Conservation (phyloP, 2,888 invertebrate species). For the Campoplex capitator region DNA sequence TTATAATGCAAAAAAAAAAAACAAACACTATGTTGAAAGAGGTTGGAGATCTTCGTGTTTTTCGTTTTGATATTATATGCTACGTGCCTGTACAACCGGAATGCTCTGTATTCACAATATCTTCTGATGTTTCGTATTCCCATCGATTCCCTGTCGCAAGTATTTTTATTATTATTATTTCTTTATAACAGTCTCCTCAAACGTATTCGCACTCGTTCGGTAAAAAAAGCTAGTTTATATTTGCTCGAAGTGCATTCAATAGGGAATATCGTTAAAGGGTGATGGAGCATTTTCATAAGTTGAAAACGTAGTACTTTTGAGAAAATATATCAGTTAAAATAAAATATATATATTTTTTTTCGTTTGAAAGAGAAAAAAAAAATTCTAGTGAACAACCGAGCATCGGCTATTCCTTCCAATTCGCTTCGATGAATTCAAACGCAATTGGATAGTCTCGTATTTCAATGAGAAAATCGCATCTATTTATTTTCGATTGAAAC, state of each 20-base stretch:
- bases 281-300: background rate
- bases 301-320: background rate
- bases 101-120: conserved; percentile 36
- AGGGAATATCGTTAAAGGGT: background rate
- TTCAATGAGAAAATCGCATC: conserved; percentile 12
- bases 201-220: conserved; percentile 22
- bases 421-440: background rate
- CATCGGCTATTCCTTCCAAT: background rate
- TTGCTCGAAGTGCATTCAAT: conserved; percentile 13
- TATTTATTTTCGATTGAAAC: conserved; percentile 14
- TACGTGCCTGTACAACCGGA: background rate
- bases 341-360: background rate
- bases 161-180: conserved; percentile 14
- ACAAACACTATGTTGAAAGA: background rate
- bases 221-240: conserved; percentile 17
- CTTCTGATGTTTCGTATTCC: conserved; percentile 46
- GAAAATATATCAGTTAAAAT: background rate
- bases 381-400: background rate
- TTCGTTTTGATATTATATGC: too few species aligned
- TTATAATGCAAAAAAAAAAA: too few species aligned
- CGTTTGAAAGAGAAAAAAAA: background rate
- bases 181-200: background rate
- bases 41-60: background rate
- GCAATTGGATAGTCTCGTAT: conserved; percentile 10
- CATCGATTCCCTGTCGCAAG: conserved; percentile 26